A percentile compares a stretch with the other conserved stretches of the same genome.
Conservation (phyloP, 2,113 vertebrate genomes). For the Pluvianellus socialis region DNA sequence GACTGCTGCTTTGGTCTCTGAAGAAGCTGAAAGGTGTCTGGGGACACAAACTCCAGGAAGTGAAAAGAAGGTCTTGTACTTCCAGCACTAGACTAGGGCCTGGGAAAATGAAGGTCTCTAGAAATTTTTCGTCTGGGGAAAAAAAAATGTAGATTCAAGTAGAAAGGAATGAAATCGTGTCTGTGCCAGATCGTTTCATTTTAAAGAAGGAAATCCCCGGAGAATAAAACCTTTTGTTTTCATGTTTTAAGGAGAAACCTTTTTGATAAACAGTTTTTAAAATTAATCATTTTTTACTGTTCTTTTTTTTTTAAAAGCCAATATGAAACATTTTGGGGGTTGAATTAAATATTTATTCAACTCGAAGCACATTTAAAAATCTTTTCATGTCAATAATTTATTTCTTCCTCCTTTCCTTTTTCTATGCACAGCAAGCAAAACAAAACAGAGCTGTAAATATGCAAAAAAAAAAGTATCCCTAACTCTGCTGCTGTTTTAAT, state of each 20-base stretch:
- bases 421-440: background rate
- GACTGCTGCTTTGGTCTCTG: background rate
- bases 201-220: background rate
- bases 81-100: background rate
- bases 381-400: background rate
- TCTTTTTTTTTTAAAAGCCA: background rate
- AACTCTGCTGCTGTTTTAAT: background rate
- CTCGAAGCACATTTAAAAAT: background rate
- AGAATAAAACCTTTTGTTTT: constrained; percentile 12
- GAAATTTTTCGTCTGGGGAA: background rate
- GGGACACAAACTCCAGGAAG: background rate
- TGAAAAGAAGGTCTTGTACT: background rate
- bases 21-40: background rate
- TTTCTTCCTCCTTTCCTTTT: constrained; percentile 1
- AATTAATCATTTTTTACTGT: background rate
- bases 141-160: background rate
- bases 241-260: background rate
- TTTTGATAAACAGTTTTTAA: background rate
- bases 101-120: background rate
- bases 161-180: background rate
- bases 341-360: background rate
- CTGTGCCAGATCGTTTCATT: background rate
- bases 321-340: background rate
- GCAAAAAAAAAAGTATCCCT: background rate
- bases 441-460: background rate